phyloP scores from a whole-genome alignment of 2,113 vertebrate species.

The Fregetta grallaria region DNA sequence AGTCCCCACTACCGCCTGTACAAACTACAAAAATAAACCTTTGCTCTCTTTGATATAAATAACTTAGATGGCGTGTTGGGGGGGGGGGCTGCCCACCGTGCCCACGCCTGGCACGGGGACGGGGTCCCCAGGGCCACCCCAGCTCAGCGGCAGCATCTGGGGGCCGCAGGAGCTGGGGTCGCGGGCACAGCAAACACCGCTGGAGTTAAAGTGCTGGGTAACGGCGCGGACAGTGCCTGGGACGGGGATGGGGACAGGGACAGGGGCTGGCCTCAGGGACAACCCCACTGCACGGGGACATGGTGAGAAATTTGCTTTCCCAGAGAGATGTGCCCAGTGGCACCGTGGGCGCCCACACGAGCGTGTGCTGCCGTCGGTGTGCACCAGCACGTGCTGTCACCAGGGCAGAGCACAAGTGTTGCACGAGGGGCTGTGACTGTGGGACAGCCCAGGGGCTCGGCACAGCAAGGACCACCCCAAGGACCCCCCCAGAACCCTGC shows the following conservation, averaged over 20 bases:
- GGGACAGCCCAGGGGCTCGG: not conserved
- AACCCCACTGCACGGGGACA: not conserved
- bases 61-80: constrained; percentile 52
- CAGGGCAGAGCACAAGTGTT: not conserved
- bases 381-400: not conserved
- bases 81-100: not conserved
- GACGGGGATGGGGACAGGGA: not conserved
- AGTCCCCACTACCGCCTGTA: constrained; percentile 58
- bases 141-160: not conserved
- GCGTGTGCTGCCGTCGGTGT: not conserved
- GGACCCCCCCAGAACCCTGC: not conserved
- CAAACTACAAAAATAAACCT: constrained; percentile 70
- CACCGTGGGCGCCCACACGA: not conserved
- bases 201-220: constrained; percentile 69
- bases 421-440: accelerated
- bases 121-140: not conserved
- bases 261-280: not conserved
- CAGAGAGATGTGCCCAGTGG: not conserved
- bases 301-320: not conserved
- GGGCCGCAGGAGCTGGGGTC: not conserved
- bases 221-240: not conserved
- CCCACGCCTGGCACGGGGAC: constrained; percentile 54
- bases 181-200: constrained; percentile 20
- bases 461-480: not conserved
- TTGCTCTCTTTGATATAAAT: constrained; percentile 70